These are phyloP conservation scores for Pseudomyrmex gracilis DNA, from an alignment of 1,140 invertebrate species.

Conservation along the genomic window DNA sequence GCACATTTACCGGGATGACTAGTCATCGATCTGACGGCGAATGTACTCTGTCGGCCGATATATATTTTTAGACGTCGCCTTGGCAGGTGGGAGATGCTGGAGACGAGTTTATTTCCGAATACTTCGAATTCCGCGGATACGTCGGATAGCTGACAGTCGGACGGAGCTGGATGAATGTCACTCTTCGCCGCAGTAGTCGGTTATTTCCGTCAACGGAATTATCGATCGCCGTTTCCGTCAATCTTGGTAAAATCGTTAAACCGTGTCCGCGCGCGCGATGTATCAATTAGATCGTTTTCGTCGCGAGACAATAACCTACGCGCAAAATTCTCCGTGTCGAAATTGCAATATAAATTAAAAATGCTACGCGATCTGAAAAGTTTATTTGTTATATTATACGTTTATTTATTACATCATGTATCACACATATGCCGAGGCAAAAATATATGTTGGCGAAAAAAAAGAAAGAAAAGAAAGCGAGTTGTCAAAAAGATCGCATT, in stretches of 20 bases:
- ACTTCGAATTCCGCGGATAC: slow-evolving; percentile 62
- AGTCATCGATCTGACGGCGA: slow-evolving; percentile 49
- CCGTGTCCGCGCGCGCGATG: not conserved
- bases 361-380: too few species aligned
- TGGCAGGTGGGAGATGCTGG: slow-evolving; percentile 71
- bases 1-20: not conserved
- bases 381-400: too few species aligned
- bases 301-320: not conserved
- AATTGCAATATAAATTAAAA: too few species aligned
- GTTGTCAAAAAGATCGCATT: not conserved
- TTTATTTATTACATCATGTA: too few species aligned
- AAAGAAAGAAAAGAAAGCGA: not conserved
- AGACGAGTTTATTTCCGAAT: slow-evolving; percentile 72
- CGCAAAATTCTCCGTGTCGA: not conserved
- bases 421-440: too few species aligned
- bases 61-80: slow-evolving; percentile 74
- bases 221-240: slow-evolving; percentile 41
- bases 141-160: slow-evolving; percentile 54
- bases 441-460: not conserved
- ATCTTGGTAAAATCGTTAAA: slow-evolving; percentile 37
- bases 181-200: slow-evolving; percentile 45
- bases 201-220: slow-evolving; percentile 58
- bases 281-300: slow-evolving; percentile 24
- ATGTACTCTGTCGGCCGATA: slow-evolving; percentile 22
- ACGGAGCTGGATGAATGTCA: slow-evolving; percentile 36